Conservation (phyloP, 2,888 invertebrate species). For the Parnassius glacialis region DNA sequence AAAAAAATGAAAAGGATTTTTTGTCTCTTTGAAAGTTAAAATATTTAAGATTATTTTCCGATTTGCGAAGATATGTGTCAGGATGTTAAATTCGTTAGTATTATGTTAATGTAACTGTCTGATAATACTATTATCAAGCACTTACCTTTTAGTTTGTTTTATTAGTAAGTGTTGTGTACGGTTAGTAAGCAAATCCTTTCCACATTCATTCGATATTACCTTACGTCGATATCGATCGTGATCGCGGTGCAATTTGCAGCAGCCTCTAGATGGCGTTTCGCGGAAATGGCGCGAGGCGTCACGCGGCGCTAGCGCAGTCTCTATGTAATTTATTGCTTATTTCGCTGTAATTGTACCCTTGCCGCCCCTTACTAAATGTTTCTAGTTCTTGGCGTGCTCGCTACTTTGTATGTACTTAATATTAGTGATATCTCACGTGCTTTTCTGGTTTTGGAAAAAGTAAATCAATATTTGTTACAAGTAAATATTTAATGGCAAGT, state of each 20-base stretch:
- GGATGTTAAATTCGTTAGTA: no score
- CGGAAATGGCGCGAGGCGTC: slow-evolving; percentile 64
- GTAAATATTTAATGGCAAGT: no score
- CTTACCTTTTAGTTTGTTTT: no score
- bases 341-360: slow-evolving; percentile 69
- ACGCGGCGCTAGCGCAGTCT: slow-evolving; percentile 62
- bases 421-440: slow-evolving; percentile 14
- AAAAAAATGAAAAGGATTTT: no score
- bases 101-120: no score
- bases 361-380: slow-evolving; percentile 59
- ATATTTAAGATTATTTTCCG: no score
- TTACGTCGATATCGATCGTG: slow-evolving; percentile 61
- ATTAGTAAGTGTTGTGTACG: background rate
- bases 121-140: no score
- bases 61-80: no score
- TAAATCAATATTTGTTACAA: no score
- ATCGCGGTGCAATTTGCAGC: slow-evolving; percentile 65
- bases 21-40: no score
- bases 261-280: slow-evolving; percentile 67
- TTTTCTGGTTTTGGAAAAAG: background rate
- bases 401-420: slow-evolving; percentile 32
- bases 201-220: slow-evolving; percentile 2
- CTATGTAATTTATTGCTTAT: slow-evolving; percentile 56
- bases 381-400: slow-evolving; percentile 43
- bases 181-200: background rate